Conservation (phyloP, 2,797 vertebrate genomes). For the Xyrichtys novacula region DNA sequence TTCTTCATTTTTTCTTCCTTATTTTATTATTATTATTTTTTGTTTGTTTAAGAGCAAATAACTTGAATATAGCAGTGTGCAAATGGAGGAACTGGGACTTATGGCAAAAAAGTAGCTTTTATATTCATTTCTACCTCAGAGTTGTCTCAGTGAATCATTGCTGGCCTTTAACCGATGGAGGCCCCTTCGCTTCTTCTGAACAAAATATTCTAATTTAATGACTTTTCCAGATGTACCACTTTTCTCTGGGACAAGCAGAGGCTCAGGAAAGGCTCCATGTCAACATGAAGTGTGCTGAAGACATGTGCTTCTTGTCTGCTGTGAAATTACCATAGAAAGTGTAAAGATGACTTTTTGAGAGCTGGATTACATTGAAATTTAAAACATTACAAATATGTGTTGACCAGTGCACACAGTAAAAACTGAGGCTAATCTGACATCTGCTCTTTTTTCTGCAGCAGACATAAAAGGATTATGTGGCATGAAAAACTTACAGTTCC, state of each 20-base stretch:
- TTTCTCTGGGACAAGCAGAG: conserved; percentile 29
- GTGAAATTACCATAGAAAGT: not conserved
- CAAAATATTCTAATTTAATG: conserved; percentile 68
- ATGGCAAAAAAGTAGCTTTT: too few relatives aligned
- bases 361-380: not conserved
- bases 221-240: conserved; percentile 74
- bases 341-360: not conserved
- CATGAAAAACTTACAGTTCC: too few relatives aligned
- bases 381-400: not conserved
- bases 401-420: not conserved
- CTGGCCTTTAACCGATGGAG: conserved; percentile 39
- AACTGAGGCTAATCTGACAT: not conserved
- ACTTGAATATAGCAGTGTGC: too few relatives aligned
- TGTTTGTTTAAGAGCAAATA: too few relatives aligned
- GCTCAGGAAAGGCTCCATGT: conserved; percentile 16
- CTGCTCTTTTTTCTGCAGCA: not conserved
- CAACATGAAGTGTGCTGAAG: conserved; percentile 36
- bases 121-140: not conserved
- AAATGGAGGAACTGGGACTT: not conserved
- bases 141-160: conserved; percentile 37
- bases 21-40: too few relatives aligned
- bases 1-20: too few relatives aligned
- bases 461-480: too few relatives aligned
- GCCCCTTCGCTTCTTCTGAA: conserved; percentile 34
- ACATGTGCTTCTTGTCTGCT: conserved; percentile 49